Conservation (phyloP, 2,888 invertebrate species). For the Acrobasis consociella region DNA sequence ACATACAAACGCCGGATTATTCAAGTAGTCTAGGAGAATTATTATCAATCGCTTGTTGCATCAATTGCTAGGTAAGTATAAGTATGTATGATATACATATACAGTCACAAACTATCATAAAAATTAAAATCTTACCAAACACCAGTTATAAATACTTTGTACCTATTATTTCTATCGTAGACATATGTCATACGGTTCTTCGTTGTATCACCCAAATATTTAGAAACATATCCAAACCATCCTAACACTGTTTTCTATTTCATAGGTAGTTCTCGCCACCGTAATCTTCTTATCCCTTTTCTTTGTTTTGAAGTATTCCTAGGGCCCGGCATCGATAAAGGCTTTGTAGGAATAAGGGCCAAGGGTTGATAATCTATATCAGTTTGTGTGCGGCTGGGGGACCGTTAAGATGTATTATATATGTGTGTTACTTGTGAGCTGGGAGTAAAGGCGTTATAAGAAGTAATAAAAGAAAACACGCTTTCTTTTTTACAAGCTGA, state of each 20-base stretch:
- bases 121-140: no score
- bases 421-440: conserved; percentile 28
- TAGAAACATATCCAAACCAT: conserved; percentile 24
- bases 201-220: not conserved
- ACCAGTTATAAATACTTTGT: no score
- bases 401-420: conserved; percentile 49
- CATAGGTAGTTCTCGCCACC: conserved; percentile 48
- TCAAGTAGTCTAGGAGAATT: no score
- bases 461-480: not conserved
- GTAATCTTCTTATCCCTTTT: conserved; percentile 68
- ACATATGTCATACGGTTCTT: no score
- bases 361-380: conserved; percentile 71
- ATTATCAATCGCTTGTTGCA: no score
- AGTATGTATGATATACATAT: no score
- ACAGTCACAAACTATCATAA: no score
- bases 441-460: not conserved
- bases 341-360: conserved; percentile 55
- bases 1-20: no score
- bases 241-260: conserved; percentile 44
- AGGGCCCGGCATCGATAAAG: conserved; percentile 54
- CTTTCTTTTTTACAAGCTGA: not conserved
- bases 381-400: conserved; percentile 61
- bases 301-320: conserved; percentile 69
- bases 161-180: no score
- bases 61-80: no score